These are phyloP conservation scores for Aphis gossypii DNA, from an alignment of 1,140 invertebrate species.

Conservation along the genomic window DNA sequence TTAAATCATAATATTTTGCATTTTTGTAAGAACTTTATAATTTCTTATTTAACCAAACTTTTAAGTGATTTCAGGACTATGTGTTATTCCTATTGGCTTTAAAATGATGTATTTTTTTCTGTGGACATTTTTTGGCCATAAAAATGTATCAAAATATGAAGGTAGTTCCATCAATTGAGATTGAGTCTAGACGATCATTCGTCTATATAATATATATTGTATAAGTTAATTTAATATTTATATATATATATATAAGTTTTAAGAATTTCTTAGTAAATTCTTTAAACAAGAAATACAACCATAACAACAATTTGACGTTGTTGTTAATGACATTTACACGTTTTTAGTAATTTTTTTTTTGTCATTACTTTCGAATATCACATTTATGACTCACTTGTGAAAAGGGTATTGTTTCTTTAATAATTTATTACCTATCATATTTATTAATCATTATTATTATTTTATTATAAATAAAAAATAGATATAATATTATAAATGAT, in stretches of 20 bases:
- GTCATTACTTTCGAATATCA: neutral
- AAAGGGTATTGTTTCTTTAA: neutral
- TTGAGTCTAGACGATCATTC: neutral
- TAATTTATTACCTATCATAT: neutral
- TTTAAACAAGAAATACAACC: neutral
- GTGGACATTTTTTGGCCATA: neutral
- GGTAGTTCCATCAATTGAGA: neutral
- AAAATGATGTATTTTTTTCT: slow-evolving; percentile 4
- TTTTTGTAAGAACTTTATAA: neutral
- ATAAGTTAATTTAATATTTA: neutral
- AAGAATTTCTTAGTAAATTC: neutral
- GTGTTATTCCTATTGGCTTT: neutral
- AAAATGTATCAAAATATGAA: neutral
- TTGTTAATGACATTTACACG: neutral
- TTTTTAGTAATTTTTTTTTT: neutral
- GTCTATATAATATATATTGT: neutral
- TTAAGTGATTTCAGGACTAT: neutral
- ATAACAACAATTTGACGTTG: neutral
- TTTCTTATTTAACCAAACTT: neutral
- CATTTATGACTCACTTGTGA: neutral
- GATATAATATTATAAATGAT: neutral
- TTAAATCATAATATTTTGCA: neutral
- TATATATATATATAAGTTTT: neutral
- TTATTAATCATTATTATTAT: no score
- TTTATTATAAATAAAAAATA: neutral